A percentile compares a stretch with the other conserved stretches of the same genome.
Conservation (phyloP, 2,888 invertebrate species). For the Uropetala carovei region DNA sequence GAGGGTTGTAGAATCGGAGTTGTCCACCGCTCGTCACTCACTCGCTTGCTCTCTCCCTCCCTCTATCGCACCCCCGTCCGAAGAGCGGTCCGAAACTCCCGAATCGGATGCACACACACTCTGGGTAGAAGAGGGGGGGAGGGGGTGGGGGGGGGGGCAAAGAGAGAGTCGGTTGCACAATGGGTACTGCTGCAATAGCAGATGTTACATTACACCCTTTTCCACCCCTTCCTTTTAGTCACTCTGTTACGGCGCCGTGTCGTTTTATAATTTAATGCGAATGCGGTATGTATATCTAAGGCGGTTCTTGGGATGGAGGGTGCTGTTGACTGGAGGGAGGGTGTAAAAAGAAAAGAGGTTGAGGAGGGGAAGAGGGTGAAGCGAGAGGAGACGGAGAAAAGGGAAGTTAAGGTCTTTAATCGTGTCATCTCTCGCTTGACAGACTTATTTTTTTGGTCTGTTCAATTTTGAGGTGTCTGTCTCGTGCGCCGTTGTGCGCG, state of each 20-base stretch:
- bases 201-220: constrained; percentile 1
- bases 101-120: background rate
- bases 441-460: background rate
- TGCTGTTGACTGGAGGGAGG: background rate
- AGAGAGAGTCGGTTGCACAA: background rate
- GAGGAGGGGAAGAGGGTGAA: background rate
- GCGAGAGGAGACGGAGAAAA: background rate
- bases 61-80: background rate
- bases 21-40: constrained; percentile 51
- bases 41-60: background rate
- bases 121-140: too few species aligned
- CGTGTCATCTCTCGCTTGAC: background rate
- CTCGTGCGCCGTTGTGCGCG: background rate
- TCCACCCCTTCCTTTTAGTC: constrained; percentile 10
- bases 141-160: too few species aligned
- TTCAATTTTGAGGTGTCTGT: constrained; percentile 5
- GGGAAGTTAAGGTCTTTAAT: background rate
- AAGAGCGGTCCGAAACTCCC: constrained; percentile 21
- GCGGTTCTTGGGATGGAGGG: background rate
- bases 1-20: background rate
- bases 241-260: constrained; percentile 26
- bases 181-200: constrained; percentile 4
- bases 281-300: constrained; percentile 42
- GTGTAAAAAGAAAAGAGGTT: background rate
- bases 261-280: constrained; percentile 61